These are phyloP conservation scores for Spodoptera exigua DNA, from an alignment of 2,888 invertebrate species.

Conservation along the genomic window DNA sequence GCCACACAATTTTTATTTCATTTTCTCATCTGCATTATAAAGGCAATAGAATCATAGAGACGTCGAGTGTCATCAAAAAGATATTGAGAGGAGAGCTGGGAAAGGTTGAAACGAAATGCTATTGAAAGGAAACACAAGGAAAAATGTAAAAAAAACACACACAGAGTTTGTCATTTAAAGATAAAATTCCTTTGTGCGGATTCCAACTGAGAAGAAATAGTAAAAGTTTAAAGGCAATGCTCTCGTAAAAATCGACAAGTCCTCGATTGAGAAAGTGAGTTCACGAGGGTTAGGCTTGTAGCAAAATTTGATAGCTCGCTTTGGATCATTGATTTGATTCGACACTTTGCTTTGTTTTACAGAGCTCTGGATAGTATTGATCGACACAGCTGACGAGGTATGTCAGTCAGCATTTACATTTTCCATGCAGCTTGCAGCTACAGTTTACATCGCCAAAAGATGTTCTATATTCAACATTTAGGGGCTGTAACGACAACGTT, in stretches of 20 bases:
- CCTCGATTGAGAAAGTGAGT: constrained; percentile 31
- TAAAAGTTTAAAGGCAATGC: constrained; percentile 55
- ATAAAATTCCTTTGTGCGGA: constrained; percentile 38
- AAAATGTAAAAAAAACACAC: constrained; percentile 25
- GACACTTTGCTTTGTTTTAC: not conserved
- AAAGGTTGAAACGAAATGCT: constrained; percentile 27
- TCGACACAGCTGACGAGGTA: not conserved
- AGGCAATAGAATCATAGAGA: constrained; percentile 29
- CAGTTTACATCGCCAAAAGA: too few relatives aligned
- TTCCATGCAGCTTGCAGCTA: not conserved
- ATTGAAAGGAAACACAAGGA: constrained; percentile 22
- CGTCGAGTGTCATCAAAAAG: constrained; percentile 22
- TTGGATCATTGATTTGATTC: constrained; percentile 9
- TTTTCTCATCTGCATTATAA: constrained; percentile 35
- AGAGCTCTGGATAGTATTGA: not conserved
- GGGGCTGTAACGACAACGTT: too few relatives aligned
- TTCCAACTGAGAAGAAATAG: constrained; percentile 31
- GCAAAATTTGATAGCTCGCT: constrained; percentile 22
- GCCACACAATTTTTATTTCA: constrained; percentile 14
- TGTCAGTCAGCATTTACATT: not conserved
- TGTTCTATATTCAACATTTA: too few relatives aligned
- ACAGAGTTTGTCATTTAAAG: constrained; percentile 29
- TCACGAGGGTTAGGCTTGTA: constrained; percentile 27
- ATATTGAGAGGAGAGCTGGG: constrained; percentile 17
- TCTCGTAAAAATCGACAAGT: constrained; percentile 51